These are phyloP conservation scores for Caradrina clavipalpis DNA, from an alignment of 2,888 invertebrate species.

Conservation along the genomic window DNA sequence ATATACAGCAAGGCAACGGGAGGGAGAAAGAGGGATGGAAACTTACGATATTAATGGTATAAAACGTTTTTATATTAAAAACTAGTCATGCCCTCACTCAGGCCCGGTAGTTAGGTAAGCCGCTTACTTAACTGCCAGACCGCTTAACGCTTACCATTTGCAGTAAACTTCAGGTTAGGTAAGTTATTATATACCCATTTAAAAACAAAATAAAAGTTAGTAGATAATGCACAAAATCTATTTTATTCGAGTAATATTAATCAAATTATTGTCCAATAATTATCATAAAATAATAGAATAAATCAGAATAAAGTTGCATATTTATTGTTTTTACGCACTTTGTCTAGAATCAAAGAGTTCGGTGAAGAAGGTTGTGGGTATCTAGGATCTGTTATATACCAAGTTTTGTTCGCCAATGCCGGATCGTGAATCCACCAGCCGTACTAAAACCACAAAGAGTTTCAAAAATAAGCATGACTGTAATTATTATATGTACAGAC, in stretches of 20 bases:
- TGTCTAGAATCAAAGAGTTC: conserved; percentile 80
- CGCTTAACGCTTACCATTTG: no score
- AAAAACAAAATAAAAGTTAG: neutral
- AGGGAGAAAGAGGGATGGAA: no score
- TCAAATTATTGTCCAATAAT: neutral
- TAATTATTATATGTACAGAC: no score
- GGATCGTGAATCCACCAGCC: conserved; percentile 90
- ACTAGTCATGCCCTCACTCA: no score
- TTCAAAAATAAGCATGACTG: neutral
- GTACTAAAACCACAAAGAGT: conserved; percentile 72
- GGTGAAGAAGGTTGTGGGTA: conserved; percentile 84
- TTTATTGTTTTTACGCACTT: conserved; percentile 85
- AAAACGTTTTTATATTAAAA: no score
- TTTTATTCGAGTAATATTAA: neutral
- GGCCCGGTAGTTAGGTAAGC: no score
- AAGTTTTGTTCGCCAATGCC: conserved; percentile 75
- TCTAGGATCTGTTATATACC: conserved; percentile 82
- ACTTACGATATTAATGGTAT: no score
- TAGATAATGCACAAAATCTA: neutral
- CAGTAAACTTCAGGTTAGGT: no score
- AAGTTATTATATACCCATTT: no score
- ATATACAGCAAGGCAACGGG: no score
- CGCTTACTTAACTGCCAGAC: no score
- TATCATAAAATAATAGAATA: neutral
- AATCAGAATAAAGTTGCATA: conserved; percentile 83